phyloP scores from a whole-genome alignment of 2,797 vertebrate genomes.

The Babyrousa celebensis region DNA sequence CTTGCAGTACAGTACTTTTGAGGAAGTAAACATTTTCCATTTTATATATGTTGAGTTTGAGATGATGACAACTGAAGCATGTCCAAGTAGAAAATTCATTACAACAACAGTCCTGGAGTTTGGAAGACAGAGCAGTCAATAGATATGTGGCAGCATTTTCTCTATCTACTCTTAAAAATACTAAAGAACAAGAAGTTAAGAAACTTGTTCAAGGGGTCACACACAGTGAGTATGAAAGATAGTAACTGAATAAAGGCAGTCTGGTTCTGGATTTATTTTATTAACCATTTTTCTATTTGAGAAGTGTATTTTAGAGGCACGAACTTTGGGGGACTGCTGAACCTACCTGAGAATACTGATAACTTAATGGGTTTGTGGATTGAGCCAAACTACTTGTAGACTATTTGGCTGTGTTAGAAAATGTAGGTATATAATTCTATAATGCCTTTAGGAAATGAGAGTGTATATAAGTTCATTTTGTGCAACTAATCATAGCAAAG shows the following conservation, averaged over 20 bases:
- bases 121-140: background rate
- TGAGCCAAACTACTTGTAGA: background rate
- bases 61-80: background rate
- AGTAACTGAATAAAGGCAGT: background rate
- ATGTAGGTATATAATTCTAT: slow-evolving; percentile 9
- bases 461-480: slow-evolving; percentile 47
- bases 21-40: background rate
- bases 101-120: background rate
- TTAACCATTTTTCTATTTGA: background rate
- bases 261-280: background rate
- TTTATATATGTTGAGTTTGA: background rate
- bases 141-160: background rate
- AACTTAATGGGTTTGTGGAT: background rate
- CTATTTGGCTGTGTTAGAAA: background rate
- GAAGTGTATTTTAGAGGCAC: background rate
- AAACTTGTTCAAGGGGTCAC: background rate
- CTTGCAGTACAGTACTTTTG: background rate
- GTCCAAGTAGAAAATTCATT: background rate
- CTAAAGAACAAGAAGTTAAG: background rate
- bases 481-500: slow-evolving; percentile 18
- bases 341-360: background rate
- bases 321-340: background rate
- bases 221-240: background rate
- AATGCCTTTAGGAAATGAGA: background rate
- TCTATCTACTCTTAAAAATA: background rate